Conservation (phyloP, 2,797 vertebrate species). For the Smutsia gigantea region DNA sequence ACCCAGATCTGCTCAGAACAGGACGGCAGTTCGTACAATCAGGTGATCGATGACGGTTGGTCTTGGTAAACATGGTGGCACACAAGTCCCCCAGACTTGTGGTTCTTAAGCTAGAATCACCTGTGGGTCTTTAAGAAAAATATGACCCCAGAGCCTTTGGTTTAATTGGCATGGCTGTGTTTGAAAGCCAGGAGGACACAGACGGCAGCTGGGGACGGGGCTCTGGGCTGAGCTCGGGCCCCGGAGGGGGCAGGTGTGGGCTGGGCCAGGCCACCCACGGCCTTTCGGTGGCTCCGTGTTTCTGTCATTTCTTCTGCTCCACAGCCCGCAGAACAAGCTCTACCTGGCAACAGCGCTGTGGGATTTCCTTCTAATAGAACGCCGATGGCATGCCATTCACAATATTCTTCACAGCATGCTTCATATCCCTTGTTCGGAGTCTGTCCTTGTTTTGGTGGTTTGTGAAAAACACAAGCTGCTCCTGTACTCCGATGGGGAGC, state of each 20-base stretch:
- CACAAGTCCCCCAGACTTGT: accelerated
- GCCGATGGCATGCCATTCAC: not conserved
- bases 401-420: not conserved
- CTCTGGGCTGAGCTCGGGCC: not conserved
- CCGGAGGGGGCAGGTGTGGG: not conserved
- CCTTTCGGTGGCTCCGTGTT: accelerated
- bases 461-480: not conserved
- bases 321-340: not conserved
- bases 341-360: not conserved
- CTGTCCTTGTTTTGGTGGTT: not conserved
- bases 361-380: not conserved
- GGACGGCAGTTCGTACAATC: not conserved
- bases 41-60: not conserved
- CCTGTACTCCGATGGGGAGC: not conserved
- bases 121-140: not conserved
- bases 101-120: not conserved
- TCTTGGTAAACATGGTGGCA: not conserved
- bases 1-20: not conserved
- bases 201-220: not conserved
- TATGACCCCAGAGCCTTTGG: not conserved
- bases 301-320: not conserved
- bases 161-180: not conserved
- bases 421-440: not conserved
- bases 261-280: too few relatives aligned
- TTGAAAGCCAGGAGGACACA: not conserved